A percentile compares a stretch with the other conserved stretches of the same genome.
Evolutionary conservation across 2,797 vertebrate genomes (phyloP).

Genomic region (Acipenser oxyrinchus): DNA sequence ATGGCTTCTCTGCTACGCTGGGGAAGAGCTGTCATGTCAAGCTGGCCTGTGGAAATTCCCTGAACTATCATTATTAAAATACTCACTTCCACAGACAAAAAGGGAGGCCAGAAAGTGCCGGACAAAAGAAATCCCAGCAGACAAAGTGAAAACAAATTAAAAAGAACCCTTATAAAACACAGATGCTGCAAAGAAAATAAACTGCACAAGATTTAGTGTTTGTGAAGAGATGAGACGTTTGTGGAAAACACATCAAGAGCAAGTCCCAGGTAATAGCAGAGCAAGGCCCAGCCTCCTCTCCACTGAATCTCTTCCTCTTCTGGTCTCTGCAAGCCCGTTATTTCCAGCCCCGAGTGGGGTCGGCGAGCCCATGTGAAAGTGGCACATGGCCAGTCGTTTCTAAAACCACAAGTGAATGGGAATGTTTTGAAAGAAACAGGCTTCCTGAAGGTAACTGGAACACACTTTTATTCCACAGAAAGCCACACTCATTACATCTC

Average conservation of each 20-base stretch:
- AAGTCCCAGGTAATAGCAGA: conserved; percentile 51
- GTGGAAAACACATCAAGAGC: conserved; percentile 86
- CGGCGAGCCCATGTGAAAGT: conserved; percentile 58
- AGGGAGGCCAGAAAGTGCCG: conserved; percentile 59
- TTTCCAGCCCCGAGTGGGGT: conserved; percentile 52
- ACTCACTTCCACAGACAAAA: conserved; percentile 67
- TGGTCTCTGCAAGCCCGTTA: conserved; percentile 47
- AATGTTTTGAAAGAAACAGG: conserved; percentile 28
- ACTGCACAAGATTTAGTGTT: conserved; percentile 83
- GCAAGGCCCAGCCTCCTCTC: conserved; percentile 17
- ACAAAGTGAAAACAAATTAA: conserved; percentile 94
- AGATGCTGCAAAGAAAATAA: conserved; percentile 97
- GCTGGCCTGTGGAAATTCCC: conserved; percentile 61
- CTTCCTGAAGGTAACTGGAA: not conserved
- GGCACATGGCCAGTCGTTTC: conserved; percentile 50
- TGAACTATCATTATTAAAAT: conserved; percentile 69
- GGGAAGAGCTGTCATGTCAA: conserved; percentile 43
- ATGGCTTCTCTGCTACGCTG: conserved; percentile 47
- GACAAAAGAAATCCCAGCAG: conserved; percentile 83
- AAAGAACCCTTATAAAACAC: conserved; percentile 89
- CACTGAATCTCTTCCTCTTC: conserved; percentile 4
- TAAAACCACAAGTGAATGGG: conserved; percentile 38
- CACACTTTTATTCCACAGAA: too few relatives aligned
- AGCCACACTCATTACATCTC: too few relatives aligned
- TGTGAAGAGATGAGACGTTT: conserved; percentile 72